Evolutionary conservation across 2,888 invertebrate species (phyloP), one percentile per base, ranked within the genome.

Genomic region (Cheilosia grossa): DNA sequence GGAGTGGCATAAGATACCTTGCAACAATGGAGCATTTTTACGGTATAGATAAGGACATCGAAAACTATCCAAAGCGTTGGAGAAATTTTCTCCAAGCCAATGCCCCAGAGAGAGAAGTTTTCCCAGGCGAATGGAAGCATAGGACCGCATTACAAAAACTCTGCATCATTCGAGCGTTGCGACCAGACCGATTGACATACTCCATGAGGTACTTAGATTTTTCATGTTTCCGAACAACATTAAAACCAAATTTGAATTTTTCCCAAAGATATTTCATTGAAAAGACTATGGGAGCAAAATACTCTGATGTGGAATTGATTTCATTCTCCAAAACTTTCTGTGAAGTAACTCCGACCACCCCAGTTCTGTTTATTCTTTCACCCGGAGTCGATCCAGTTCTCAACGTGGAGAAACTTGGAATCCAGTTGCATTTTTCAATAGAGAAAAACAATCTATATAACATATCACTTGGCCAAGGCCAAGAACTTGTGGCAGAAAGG

Each of bases 41-140:
- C 81, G 97, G 96, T 90, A 93, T 98, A 13, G 98, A 98, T 90
- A 95, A 96, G 88, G 98, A 98, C 90, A 96, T 98, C 87, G 98
- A 98, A 92, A 97, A 97, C 1, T 97, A 98, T 9, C 94, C 95
- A 0, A 98, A 98, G 90, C 93, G 96, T 74, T 99, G 99, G 99
- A 96, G 96, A 88, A 98, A 97, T 89, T 97, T 97, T 89, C 95
- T 97, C 0, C 97, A 98, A 89, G 96, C 96, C 44, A 98, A 98
- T 91, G 95, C 95, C 54, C 98, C 98, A 0, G 98, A 99, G 91
- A 95, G 96, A 88, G 98, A 98, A 90, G 97, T 97, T 90, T 94
- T 98, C 88, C 98, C 98, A 0, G 98, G 98, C 79, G 99, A 99
- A 89, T 99, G 98, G 98, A 99, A 98, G 91, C 97, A 96, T 90